These are phyloP conservation scores for Epinotia nisella DNA, from an alignment of 2,888 invertebrate genomes.

Conservation along the genomic window DNA sequence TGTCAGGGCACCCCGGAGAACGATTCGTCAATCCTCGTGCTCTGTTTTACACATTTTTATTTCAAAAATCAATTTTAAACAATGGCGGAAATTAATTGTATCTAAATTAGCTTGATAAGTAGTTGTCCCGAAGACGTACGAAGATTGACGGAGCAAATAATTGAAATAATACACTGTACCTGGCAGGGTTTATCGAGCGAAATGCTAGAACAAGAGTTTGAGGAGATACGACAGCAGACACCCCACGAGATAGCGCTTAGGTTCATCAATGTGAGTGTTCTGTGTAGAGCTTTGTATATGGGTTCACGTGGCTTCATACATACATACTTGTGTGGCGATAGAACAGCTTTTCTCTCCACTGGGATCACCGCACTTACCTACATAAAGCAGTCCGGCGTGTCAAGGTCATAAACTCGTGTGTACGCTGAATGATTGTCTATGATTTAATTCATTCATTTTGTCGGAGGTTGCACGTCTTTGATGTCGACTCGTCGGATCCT, in stretches of 20 bases:
- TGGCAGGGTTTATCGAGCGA: conserved; percentile 15
- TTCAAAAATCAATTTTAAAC: too few relatives aligned
- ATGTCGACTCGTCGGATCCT: too few relatives aligned
- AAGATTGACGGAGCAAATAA: not conserved
- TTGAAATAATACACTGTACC: not conserved
- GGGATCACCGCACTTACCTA: too few relatives aligned
- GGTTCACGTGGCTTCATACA: not conserved
- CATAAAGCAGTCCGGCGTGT: too few relatives aligned
- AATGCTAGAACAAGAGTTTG: conserved; percentile 8
- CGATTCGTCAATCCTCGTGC: not conserved
- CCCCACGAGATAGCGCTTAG: conserved; percentile 22
- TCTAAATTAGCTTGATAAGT: too few relatives aligned
- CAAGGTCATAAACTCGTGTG: too few relatives aligned
- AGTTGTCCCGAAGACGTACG: not conserved
- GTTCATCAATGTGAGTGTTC: conserved; percentile 21
- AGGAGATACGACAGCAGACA: not conserved
- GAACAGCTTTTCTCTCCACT: too few relatives aligned
- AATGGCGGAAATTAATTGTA: too few relatives aligned
- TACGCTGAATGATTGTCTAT: too few relatives aligned
- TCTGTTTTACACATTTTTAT: not conserved
- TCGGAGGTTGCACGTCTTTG: too few relatives aligned
- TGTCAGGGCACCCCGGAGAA: too few relatives aligned
- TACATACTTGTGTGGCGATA: not conserved
- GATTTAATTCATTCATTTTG: too few relatives aligned
- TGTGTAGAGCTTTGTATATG: not conserved